Conservation (phyloP, 1,140 invertebrate genomes). For the Metopolophium dirhodum region DNA sequence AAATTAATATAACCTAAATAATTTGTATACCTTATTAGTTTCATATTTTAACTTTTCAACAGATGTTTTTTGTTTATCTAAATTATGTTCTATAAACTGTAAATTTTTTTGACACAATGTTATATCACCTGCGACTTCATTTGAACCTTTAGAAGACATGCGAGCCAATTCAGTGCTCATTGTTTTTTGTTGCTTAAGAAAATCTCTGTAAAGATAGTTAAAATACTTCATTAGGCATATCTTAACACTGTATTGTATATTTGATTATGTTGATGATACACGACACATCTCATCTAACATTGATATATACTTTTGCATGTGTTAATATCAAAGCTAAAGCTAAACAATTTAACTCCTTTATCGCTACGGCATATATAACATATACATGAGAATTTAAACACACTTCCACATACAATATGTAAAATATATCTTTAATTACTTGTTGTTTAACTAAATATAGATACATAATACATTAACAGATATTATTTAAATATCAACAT, state of each 20-base stretch:
- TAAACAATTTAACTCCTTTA: neutral
- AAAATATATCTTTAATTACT: neutral
- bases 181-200: constrained; percentile 83
- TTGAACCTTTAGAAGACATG: constrained; percentile 73
- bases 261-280: neutral
- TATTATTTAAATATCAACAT: too few relatives aligned
- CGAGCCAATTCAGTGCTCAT: constrained; percentile 82
- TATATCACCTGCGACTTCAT: constrained; percentile 71
- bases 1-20: neutral
- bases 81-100: constrained; percentile 69
- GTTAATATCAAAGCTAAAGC: neutral
- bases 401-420: neutral
- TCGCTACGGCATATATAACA: too few relatives aligned
- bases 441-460: too few relatives aligned
- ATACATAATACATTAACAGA: too few relatives aligned
- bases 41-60: constrained; percentile 77
- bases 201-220: constrained; percentile 69
- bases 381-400: neutral
- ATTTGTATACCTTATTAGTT: constrained; percentile 68
- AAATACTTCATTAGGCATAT: neutral
- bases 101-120: constrained; percentile 72
- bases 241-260: neutral
- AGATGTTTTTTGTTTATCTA: constrained; percentile 70
- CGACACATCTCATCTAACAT: neutral
- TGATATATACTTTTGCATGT: neutral